Base-by-base conservation (phyloP, 2,113 vertebrate genomes). In the Paradisaea rubra region DNA sequence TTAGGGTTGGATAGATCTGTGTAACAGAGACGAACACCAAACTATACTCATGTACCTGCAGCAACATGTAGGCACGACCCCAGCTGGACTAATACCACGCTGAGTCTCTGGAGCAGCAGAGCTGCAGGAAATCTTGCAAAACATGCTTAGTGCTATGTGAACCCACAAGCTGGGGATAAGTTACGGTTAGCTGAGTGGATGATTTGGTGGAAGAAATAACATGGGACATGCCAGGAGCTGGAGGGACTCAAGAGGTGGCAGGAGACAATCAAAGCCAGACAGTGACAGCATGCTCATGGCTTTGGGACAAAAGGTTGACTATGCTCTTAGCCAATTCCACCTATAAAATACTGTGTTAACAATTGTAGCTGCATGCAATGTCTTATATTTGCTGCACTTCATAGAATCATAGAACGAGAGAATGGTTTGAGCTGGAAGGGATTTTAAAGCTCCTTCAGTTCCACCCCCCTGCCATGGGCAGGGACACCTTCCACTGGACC, bases 71-170 rank as follows among this genome's bases (percentile, higher is more conserved):
- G 20, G 21, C 49, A 19, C 30, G 33, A 66, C 77, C 45, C 50
- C 54, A 77, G 13, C 53, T 45, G 37, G 31, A 69, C 31, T 0
- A 0, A 9, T 3, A 5, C 19, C 35, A 65, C 0, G 0, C 6
- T 64, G 13, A 12, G 33, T 37, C 22, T 89, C 56, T 57, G 41
- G 52, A 86, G 76, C 6, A 72, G 53, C 53, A 74, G 59, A 87
- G 20, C 33, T 56, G 44, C 35, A 59, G 37, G 39, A 86, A 76
- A 69, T 64, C 61, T 89, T 82, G 68, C 27, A 49, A 81, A 41
- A n/a, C 6, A 30, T 49, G 21, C 35, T 86, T 59, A 42, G 35
- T 53, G 12, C 22, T 35, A 2, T 27, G 17, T 61, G 44, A 81
- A 11, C 10, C 45, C 1, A 1, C n/a, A 69, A 72, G 39, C 0